A percentile compares a stretch with the other conserved stretches of the same genome.
Conservation (phyloP, 2,113 vertebrate species). For the Microtus montanus region DNA sequence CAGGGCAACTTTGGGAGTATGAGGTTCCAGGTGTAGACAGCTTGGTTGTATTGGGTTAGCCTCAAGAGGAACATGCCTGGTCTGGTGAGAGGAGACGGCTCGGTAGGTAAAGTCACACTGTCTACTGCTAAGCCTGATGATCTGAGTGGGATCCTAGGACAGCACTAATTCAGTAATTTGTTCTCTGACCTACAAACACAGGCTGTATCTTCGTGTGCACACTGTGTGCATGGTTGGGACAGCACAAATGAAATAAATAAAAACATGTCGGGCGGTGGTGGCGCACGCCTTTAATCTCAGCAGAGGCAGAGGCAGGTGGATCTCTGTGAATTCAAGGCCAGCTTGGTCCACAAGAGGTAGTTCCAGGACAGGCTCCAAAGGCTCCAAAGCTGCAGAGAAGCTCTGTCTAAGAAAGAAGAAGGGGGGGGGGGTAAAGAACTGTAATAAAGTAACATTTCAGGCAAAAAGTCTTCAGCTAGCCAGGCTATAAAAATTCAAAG, state of each 20-base stretch:
- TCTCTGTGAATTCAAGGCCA: no score
- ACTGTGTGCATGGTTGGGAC: background rate
- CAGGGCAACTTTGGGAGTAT: background rate
- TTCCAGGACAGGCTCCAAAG: no score
- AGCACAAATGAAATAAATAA: background rate
- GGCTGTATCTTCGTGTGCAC: no score
- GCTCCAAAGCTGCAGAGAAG: no score
- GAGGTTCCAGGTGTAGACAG: background rate
- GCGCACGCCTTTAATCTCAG: no score
- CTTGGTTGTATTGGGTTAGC: background rate
- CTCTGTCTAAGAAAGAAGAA: no score
- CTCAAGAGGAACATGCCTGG: background rate
- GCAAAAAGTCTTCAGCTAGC: background rate
- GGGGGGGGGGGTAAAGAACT: background rate
- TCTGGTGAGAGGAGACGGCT: background rate
- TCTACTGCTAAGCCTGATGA: background rate
- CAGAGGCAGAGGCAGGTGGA: no score
- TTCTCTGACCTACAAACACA: no score
- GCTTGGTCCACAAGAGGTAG: no score
- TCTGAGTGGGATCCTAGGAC: background rate
- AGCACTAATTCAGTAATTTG: background rate
- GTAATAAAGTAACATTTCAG: background rate
- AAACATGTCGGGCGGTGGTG: background rate
- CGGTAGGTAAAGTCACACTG: background rate
- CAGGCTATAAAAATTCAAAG: background rate